phyloP scores from a whole-genome alignment of 2,113 vertebrate species.

The Nibea coibor region DNA sequence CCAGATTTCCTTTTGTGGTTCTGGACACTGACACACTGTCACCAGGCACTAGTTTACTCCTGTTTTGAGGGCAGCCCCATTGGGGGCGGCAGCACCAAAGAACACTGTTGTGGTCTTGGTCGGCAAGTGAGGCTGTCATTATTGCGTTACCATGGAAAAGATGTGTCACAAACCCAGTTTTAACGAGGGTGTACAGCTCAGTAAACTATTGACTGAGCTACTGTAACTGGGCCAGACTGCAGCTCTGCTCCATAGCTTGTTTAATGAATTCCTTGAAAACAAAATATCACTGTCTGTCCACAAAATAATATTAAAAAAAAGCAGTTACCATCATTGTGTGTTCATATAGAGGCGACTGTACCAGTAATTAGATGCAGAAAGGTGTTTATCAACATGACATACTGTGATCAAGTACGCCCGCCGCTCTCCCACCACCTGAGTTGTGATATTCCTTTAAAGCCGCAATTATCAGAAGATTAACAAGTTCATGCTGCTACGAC shows the following conservation, averaged over 20 bases:
- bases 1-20: constrained; percentile 89
- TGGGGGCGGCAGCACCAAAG: constrained; percentile 88
- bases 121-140: constrained; percentile 85
- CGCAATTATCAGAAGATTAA: constrained; percentile 84
- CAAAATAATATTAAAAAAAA: background rate
- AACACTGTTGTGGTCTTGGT: constrained; percentile 90
- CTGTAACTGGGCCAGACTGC: constrained; percentile 39
- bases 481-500: constrained; percentile 79
- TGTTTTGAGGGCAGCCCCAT: constrained; percentile 88
- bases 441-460: constrained; percentile 76
- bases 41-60: constrained; percentile 89
- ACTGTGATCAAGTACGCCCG: constrained; percentile 46
- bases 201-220: constrained; percentile 48
- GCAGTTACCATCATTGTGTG: background rate
- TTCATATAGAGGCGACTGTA: constrained; percentile 20
- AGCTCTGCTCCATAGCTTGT: constrained; percentile 7
- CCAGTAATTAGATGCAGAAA: constrained; percentile 25
- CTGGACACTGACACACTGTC: constrained; percentile 91
- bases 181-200: constrained; percentile 54
- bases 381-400: constrained; percentile 39
- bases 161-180: constrained; percentile 55
- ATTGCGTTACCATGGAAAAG: constrained; percentile 64
- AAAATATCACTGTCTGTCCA: constrained; percentile 18
- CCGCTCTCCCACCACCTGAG: constrained; percentile 69
- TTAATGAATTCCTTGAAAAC: constrained; percentile 32